A percentile compares a stretch with the other conserved stretches of the same genome.
Evolutionary conservation across 92 coral and sea anemone species (phyloP).

Genomic region (Bergia puertoricense): DNA sequence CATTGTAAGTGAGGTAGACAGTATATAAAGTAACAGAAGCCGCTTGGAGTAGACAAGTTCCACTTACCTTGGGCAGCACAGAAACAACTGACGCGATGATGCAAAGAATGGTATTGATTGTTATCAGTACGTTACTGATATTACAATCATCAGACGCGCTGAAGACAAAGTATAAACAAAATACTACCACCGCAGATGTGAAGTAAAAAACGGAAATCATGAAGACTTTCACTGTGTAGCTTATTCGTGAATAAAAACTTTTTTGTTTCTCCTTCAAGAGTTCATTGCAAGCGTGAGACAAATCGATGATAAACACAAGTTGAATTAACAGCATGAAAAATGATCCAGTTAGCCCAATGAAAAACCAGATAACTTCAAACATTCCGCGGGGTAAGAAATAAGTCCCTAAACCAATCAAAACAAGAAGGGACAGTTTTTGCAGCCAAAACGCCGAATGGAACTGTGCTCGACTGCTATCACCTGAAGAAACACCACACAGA

Average conservation of each 20-base stretch:
- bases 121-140: conserved; percentile 54
- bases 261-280: conserved; percentile 37
- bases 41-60: conserved; percentile 64
- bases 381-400: conserved; percentile 57
- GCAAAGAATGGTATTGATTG: conserved; percentile 61
- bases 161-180: conserved; percentile 56
- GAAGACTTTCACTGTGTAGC: conserved; percentile 42
- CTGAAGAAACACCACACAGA: conserved; percentile 29
- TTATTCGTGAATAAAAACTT: conserved; percentile 3
- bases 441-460: conserved; percentile 90
- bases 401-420: conserved; percentile 46
- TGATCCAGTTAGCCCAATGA: conserved; percentile 67
- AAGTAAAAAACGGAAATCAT: conserved; percentile 46
- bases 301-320: conserved; percentile 72
- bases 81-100: conserved; percentile 56
- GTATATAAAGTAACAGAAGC: conserved; percentile 64
- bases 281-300: conserved; percentile 59
- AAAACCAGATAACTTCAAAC: conserved; percentile 73
- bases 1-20: conserved; percentile 60
- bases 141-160: conserved; percentile 66
- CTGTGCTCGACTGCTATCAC: conserved; percentile 44
- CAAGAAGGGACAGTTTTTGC: conserved; percentile 60
- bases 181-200: conserved; percentile 41
- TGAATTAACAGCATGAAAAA: conserved; percentile 66
- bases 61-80: conserved; percentile 15